Evolutionary conservation across 2,888 invertebrate genomes (phyloP), one percentile per base, ranked within the genome.

Genomic region (Blastobasis adustella): DNA sequence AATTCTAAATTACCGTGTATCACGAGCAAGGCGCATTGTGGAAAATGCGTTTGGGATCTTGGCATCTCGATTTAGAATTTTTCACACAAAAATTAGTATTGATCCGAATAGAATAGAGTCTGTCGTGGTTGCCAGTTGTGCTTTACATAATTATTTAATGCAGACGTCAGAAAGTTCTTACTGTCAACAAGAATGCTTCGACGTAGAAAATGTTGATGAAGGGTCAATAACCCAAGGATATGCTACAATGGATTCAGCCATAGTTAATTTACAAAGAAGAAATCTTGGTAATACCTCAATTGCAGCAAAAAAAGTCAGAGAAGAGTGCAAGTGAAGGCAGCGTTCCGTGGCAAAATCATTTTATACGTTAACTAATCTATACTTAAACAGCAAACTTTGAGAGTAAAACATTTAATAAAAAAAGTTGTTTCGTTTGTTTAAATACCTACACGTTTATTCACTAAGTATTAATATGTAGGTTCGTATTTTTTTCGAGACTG

Each of bases 1-100:
- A 42, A 55, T 55, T 44, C 55, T 53, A 49, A 58, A 60, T 54
- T 60, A 58, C 49, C 51, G 60, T 45, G 50, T 55, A 55, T 58
- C 58, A 49, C 54, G 60, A 48, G 58, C 59, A 39, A 42, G 60
- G 45, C 54, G 58, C 37, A 54, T 57, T 47, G 54, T 60, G 51
- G 56, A 63, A 56, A 60, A 59, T 49, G 50, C 58, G 46, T 63
- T 64, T 52, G 61, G 62, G 37, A 63, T 63, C 49, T 52, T 60
- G 49, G 53, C 56, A 42, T 45, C 53, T 48, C 49, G 54, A 46
- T 65, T 54, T 53, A 51, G 54, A 53, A 54, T 61, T 50, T 58
- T 48, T 51, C 52, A 54, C 37, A 52, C 49, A 42, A 38, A 40
- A 36, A 54, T 61, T 10, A 58, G 57, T 50, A 49, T 61, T 49